phyloP scores from a whole-genome alignment of 92 coral and sea anemone genomes.

The Nematostella vectensis region DNA sequence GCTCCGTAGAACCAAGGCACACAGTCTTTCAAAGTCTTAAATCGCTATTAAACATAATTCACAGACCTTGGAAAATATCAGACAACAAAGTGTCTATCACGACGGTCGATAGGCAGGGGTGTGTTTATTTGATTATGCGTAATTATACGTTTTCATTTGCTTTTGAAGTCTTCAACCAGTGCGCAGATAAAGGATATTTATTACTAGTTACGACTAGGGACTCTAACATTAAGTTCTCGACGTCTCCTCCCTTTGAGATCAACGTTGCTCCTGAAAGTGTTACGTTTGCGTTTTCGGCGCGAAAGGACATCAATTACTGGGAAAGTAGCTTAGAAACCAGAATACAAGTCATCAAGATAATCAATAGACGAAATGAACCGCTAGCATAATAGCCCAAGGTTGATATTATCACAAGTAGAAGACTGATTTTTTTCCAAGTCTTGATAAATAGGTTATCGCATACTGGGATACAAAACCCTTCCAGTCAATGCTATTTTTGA shows the following conservation, averaged over 20 bases:
- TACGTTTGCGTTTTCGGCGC: constrained; percentile 50
- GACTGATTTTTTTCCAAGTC: no score
- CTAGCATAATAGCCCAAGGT: no score
- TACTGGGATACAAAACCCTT: no score
- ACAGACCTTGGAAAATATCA: not conserved
- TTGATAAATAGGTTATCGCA: no score
- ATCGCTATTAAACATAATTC: constrained; percentile 2
- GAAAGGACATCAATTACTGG: constrained; percentile 16
- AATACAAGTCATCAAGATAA: no score
- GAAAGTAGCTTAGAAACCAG: no score
- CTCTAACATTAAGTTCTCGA: constrained; percentile 42
- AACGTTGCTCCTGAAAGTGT: constrained; percentile 38
- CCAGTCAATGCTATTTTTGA: no score
- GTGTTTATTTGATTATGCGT: constrained; percentile 40
- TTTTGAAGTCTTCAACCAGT: constrained; percentile 49
- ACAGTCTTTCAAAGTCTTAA: not conserved
- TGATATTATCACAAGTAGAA: no score
- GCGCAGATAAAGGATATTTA: constrained; percentile 16
- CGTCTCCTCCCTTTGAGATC: constrained; percentile 35
- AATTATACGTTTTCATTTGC: constrained; percentile 38
- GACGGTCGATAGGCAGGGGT: constrained; percentile 21
- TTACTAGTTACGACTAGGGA: constrained; percentile 14
- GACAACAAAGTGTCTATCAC: not conserved
- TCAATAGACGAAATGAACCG: no score
- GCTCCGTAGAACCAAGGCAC: constrained; percentile 18